These are phyloP conservation scores for Cantharis flavilabris DNA, from an alignment of 2,888 invertebrate species.

Conservation along the genomic window DNA sequence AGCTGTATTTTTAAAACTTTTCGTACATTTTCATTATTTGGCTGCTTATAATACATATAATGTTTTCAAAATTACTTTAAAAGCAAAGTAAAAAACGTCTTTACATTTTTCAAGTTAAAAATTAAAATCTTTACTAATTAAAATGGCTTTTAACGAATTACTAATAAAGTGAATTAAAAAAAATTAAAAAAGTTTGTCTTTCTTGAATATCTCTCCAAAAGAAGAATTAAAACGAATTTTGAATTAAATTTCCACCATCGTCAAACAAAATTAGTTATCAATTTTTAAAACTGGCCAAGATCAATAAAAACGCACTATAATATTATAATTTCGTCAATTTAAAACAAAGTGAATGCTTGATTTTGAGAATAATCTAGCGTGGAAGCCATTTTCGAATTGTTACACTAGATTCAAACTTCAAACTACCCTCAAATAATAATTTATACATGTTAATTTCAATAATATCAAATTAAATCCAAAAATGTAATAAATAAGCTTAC, in stretches of 20 bases:
- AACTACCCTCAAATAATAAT: too few species aligned
- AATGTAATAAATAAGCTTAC: too few species aligned
- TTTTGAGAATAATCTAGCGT: not conserved
- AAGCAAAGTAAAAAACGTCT: not conserved
- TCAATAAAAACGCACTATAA: not conserved
- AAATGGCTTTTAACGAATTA: not conserved
- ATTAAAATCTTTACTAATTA: not conserved
- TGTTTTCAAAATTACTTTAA: not conserved
- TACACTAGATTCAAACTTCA: too few species aligned
- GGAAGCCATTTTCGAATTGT: too few species aligned
- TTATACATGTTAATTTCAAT: too few species aligned
- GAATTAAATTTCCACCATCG: not conserved
- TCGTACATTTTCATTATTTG: not conserved
- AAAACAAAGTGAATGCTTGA: not conserved
- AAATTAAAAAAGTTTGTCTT: conserved; percentile 2
- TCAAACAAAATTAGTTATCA: not conserved
- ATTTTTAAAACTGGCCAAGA: not conserved
- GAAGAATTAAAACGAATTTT: not conserved
- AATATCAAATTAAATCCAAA: too few species aligned
- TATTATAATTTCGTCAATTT: not conserved
- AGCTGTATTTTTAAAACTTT: too few species aligned
- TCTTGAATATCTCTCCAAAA: not conserved
- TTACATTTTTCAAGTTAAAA: not conserved
- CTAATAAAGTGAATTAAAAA: not conserved
- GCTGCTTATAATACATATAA: too few species aligned